phyloP scores from a whole-genome alignment of 1,140 invertebrate species.

The Aplysia californica region DNA sequence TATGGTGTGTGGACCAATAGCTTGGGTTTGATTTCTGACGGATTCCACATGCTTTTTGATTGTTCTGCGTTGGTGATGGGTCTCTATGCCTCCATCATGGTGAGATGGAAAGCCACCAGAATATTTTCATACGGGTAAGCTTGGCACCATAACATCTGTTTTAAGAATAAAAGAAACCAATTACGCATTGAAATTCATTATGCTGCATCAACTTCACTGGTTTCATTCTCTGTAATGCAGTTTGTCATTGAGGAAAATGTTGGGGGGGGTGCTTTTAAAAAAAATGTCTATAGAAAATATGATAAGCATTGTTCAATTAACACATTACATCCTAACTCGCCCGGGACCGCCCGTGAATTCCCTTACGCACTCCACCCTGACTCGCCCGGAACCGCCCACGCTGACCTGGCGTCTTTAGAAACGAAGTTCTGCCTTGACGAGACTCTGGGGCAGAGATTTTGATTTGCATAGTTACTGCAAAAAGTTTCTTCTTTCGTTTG shows the following conservation, averaged over 20 bases:
- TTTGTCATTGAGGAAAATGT: not conserved
- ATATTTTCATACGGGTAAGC: conserved; percentile 88
- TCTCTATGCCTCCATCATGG: conserved; percentile 86
- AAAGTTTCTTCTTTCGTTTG: too few species aligned
- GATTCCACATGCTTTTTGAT: conserved; percentile 99
- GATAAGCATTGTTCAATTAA: too few species aligned
- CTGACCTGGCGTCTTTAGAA: too few species aligned
- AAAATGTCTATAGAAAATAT: not conserved
- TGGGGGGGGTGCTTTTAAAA: not conserved
- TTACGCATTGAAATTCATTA: not conserved
- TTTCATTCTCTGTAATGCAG: not conserved
- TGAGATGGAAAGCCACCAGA: conserved; percentile 91
- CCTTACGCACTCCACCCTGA: too few species aligned
- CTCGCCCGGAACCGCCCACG: too few species aligned
- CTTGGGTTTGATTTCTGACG: conserved; percentile 93
- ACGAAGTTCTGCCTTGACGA: too few species aligned
- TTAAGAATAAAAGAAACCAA: not conserved
- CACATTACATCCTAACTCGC: too few species aligned
- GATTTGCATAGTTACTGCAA: too few species aligned
- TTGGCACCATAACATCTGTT: not conserved
- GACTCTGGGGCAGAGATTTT: too few species aligned
- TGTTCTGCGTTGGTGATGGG: conserved; percentile 95
- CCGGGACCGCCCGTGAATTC: too few species aligned
- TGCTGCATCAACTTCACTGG: too few species aligned
- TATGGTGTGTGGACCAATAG: conserved; percentile 98